A percentile compares a stretch with the other conserved stretches of the same genome.
Evolutionary conservation across 2,113 vertebrate species (phyloP).

Genomic region (Hippopotamus amphibius): DNA sequence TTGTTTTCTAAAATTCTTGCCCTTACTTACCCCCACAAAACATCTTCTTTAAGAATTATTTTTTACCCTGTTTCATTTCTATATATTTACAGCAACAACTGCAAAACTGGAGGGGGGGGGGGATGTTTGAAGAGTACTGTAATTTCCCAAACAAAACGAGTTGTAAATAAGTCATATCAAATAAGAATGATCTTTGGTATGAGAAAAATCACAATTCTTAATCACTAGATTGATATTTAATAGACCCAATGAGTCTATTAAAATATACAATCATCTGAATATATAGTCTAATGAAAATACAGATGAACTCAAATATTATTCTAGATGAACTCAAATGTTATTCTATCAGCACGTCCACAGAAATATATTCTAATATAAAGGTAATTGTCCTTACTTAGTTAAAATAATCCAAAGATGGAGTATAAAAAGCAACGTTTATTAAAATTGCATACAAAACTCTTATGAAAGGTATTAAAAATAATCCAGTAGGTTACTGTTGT

Average conservation of each 20-base stretch:
- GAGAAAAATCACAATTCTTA: background rate
- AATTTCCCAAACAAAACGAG: constrained; percentile 43
- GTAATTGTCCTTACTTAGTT: background rate
- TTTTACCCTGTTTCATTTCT: background rate
- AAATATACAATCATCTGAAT: constrained; percentile 34
- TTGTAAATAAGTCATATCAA: constrained; percentile 18
- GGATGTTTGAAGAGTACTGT: background rate
- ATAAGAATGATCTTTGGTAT: background rate
- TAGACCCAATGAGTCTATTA: background rate
- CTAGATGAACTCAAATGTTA: background rate
- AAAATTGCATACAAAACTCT: constrained; percentile 20
- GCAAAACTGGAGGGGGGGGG: background rate
- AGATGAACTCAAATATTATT: background rate
- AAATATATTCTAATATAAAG: constrained; percentile 23
- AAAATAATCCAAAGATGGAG: constrained; percentile 15
- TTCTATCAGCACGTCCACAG: background rate
- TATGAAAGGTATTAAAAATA: constrained; percentile 57
- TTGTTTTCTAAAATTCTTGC: constrained; percentile 31
- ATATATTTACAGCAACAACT: background rate
- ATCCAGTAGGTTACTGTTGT: constrained; percentile 2
- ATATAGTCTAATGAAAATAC: background rate
- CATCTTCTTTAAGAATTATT: background rate
- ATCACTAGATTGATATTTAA: background rate
- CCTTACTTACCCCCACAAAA: background rate
- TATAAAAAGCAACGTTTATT: constrained; percentile 43